Conservation (phyloP, 2,888 invertebrate species). For the Mythimna lalbum region DNA sequence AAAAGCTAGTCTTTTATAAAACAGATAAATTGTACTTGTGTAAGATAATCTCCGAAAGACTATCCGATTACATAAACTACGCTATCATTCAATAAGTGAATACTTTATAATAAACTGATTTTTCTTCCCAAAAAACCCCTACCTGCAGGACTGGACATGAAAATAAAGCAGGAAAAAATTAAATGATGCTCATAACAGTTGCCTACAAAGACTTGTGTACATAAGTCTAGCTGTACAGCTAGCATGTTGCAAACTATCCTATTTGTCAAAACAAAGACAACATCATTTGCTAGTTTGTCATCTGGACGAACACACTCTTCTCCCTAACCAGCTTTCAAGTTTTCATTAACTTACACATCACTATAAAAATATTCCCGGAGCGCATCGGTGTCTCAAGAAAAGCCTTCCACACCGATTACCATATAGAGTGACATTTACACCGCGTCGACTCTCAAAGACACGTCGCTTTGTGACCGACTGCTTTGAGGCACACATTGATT, state of each 20-base stretch:
- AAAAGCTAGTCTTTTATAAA: no score
- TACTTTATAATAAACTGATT: no score
- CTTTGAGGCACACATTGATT: constrained; percentile 56
- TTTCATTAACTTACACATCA: constrained; percentile 65
- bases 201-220: no score
- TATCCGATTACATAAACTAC: no score
- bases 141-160: no score
- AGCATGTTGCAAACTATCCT: background rate
- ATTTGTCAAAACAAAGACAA: background rate
- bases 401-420: constrained; percentile 72
- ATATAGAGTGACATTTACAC: constrained; percentile 79
- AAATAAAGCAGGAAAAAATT: no score
- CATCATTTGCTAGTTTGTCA: background rate
- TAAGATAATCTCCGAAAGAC: no score
- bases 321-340: constrained; percentile 45
- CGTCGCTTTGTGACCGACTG: constrained; percentile 58
- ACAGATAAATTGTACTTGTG: no score
- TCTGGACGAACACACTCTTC: background rate
- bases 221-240: no score
- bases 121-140: no score
- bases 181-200: no score
- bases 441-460: constrained; percentile 70
- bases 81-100: no score
- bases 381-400: constrained; percentile 65
- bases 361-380: constrained; percentile 69